These are phyloP conservation scores for Phoebastria nigripes DNA, from an alignment of 2,797 vertebrate species.

Conservation along the genomic window DNA sequence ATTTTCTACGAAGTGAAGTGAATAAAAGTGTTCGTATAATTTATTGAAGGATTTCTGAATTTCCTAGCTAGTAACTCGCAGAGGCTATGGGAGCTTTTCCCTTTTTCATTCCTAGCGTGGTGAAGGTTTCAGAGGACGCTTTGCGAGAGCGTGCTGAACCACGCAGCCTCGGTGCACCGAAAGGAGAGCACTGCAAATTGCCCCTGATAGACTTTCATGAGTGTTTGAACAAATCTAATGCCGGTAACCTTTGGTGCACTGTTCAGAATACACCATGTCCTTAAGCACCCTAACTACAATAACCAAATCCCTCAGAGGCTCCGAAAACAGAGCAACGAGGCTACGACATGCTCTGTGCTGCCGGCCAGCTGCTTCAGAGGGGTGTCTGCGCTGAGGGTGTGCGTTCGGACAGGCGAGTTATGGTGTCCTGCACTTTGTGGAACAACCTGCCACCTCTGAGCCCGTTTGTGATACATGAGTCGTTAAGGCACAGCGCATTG, in stretches of 20 bases:
- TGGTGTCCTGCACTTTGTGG: rapidly evolving
- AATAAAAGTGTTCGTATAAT: not conserved
- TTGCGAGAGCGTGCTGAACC: rapidly evolving
- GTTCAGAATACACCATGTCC: not conserved
- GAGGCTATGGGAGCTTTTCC: not conserved
- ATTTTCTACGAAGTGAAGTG: not conserved
- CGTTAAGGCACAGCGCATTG: rapidly evolving
- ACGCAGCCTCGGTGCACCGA: rapidly evolving
- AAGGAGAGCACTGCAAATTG: not conserved
- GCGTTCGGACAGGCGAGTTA: rapidly evolving
- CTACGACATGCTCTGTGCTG: rapidly evolving
- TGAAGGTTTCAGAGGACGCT: not conserved
- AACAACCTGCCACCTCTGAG: not conserved
- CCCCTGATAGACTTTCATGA: not conserved
- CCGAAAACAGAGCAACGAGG: not conserved
- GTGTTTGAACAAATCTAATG: not conserved
- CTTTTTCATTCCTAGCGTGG: not conserved
- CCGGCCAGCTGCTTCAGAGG: not conserved
- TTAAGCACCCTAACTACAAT: not conserved
- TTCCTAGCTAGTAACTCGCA: not conserved
- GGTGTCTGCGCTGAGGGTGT: not conserved
- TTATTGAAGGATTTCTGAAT: not conserved
- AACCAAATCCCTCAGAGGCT: not conserved
- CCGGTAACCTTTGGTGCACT: rapidly evolving
- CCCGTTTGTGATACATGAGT: rapidly evolving